Conservation (phyloP, 2,888 invertebrate species). For the Priocnemis perturbator region DNA sequence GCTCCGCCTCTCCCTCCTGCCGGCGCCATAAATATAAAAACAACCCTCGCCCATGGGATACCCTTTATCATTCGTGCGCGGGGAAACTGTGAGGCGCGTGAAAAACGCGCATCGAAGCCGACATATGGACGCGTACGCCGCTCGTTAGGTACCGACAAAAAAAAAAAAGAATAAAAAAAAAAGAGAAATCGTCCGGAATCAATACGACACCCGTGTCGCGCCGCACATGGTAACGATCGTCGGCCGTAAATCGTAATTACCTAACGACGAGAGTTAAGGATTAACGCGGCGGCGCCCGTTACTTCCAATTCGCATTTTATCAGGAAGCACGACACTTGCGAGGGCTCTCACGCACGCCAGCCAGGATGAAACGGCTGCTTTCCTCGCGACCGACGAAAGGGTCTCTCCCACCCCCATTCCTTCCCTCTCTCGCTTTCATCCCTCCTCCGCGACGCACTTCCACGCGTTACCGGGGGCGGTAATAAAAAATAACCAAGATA, state of each 20-base stretch:
- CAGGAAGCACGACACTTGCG: too few species aligned
- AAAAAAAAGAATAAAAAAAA: too few species aligned
- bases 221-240: too few species aligned
- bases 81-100: slow-evolving; percentile 48
- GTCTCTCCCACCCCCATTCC: too few species aligned
- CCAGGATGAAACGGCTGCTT: too few species aligned
- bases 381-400: too few species aligned
- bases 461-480: slow-evolving; percentile 56
- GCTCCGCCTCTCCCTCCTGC: slow-evolving; percentile 42
- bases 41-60: slow-evolving; percentile 55
- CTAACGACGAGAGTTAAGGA: too few species aligned
- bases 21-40: slow-evolving; percentile 66
- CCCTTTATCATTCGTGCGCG: slow-evolving; percentile 43
- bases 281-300: too few species aligned
- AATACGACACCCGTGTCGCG: too few species aligned
- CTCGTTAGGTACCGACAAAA: neutral
- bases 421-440: slow-evolving; percentile 17
- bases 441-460: slow-evolving; percentile 31
- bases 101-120: slow-evolving; percentile 67
- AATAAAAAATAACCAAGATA: slow-evolving; percentile 71
- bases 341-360: too few species aligned
- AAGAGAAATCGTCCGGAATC: slow-evolving; percentile 4
- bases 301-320: too few species aligned
- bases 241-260: too few species aligned
- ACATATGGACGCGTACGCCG: slow-evolving; percentile 60